Evolutionary conservation across 2,113 vertebrate genomes (phyloP), one percentile per base, ranked within the genome.

Genomic region (Microcebus lehilahytsara): DNA sequence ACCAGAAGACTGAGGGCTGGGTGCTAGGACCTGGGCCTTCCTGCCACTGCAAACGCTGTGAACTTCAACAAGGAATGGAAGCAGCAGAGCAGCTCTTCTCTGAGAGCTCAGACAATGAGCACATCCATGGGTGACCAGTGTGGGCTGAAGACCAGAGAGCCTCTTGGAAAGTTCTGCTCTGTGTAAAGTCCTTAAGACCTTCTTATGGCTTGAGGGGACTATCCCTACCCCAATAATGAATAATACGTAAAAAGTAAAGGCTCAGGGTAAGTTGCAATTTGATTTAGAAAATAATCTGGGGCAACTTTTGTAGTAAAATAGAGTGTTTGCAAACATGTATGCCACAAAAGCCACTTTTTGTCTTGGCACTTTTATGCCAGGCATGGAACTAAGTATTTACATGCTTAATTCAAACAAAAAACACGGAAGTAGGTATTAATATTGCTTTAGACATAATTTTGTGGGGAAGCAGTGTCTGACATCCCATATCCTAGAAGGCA

Each of bases 341-440:
- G 40, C 32, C 67, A 84, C 4, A 30, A 77, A 66, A 58, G 30
- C 37, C n/a, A 71, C 66, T 42, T 84, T 80, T 46, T 74, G 3
- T 16, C 12, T 90, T 93, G 40, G 56, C 0, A 27, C 23, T 84
- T 87, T 58, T 4, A 71, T 87, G 30, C n/a, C 8, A 32, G 51
- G 9, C 30, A 67, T 46, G 20, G 62, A 92, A 37, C 49, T 92
- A 53, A 62, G 37, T 69, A 94, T 58, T 86, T 75, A 93, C 7
- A 81, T 51, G 25, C 27, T 89, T 90, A 88, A 69, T 79, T 86
- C 58, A 89, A 85, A 92, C 2, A 85, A 91, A 94, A 94, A 96
- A 30, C n/a, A 75, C 12, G 91, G 34, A 30, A 74, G 23, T 79
- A 16, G n/a, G 6, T 80, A 40, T 91, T 84, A 56, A 49, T 79